Base-by-base conservation (phyloP, 35 echinoderm and acorn worm species). In the Ophiothrix spiculata region DNA sequence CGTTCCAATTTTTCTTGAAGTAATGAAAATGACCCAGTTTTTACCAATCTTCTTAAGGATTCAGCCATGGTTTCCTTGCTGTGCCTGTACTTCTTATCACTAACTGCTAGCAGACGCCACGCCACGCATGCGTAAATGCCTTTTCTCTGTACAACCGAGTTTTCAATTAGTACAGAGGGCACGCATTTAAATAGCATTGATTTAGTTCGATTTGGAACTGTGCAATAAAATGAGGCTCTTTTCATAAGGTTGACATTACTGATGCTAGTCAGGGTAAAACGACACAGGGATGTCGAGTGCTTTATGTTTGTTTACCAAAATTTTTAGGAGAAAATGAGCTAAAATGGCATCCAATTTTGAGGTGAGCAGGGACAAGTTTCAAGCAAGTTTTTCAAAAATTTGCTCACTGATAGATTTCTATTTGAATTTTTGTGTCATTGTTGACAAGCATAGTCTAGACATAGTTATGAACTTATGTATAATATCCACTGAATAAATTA, bases 1-100 rank as follows among this genome's bases (percentile, higher is more conserved):
- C 77, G 64, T 31, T 92, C 94, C 40, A 97, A 41, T 85, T 97
- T 97, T 33, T 97, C 94, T 56, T 97, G 94, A 33, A 97, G 73
- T 21, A 92, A 63, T 28, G 75, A 40, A 56, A 90, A 97, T 10
- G 86, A 78, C 8, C 78, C 86, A 40, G 86, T 77, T 36, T 92
- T 88, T 40, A 79, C 77, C 28, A 97, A 39, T 64, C 87, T 88
- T 92, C 90, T 39, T 36, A 97, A 79, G 17, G 94, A 92, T 77
- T 92, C 94, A 1, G 94, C 90, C 94, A 97, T 97, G 4, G 25
- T 79, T 16, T 49, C 25, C 3, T 15, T 28, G 60, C 60, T 25
- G 60, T 12, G 60, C 21, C 45, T n/a, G n/a, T n/a, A n/a, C n/a
- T n/a, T n/a, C n/a, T n/a, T n/a, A n/a, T n/a, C n/a, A n/a, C n/a